Percentiles rank a stretch among this genome's conserved stretches.
These are phyloP conservation scores for Enteromius viviparus DNA, from an alignment of 2,797 vertebrate species.

Conservation along the genomic window DNA sequence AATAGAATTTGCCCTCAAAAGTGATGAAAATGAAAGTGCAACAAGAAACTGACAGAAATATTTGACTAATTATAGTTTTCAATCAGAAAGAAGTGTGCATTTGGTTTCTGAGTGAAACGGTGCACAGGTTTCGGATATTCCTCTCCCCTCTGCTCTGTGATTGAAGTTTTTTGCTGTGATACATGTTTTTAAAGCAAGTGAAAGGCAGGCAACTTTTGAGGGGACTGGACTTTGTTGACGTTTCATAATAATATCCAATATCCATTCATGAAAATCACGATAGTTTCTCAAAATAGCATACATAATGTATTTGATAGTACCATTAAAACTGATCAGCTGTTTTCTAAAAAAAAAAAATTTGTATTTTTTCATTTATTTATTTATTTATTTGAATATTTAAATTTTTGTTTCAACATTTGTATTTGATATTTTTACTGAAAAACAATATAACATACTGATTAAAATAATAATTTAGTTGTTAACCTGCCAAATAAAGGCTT, in stretches of 20 bases:
- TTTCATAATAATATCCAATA: not conserved
- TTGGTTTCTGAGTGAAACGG: not conserved
- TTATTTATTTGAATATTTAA: too few relatives aligned
- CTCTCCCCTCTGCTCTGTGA: not conserved
- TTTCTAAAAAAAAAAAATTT: not conserved
- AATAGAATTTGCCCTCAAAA: not conserved
- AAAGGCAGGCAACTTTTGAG: not conserved
- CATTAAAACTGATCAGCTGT: not conserved
- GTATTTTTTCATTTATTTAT: too few relatives aligned
- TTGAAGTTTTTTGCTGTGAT: not conserved
- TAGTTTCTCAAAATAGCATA: not conserved
- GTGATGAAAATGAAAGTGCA: not conserved
- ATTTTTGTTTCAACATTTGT: too few relatives aligned
- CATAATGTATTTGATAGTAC: not conserved
- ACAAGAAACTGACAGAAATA: not conserved
- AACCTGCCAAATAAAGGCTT: too few relatives aligned
- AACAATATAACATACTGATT: too few relatives aligned
- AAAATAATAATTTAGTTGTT: too few relatives aligned
- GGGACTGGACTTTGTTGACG: not conserved
- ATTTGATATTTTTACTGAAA: too few relatives aligned
- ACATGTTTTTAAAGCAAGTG: not conserved
- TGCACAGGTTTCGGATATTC: not conserved
- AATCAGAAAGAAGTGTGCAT: slow-evolving; percentile 13
- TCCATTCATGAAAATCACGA: too few relatives aligned
- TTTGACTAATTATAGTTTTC: slow-evolving; percentile 1